phyloP scores from a whole-genome alignment of 2,113 vertebrate genomes.

The Seriola aureovittata region DNA sequence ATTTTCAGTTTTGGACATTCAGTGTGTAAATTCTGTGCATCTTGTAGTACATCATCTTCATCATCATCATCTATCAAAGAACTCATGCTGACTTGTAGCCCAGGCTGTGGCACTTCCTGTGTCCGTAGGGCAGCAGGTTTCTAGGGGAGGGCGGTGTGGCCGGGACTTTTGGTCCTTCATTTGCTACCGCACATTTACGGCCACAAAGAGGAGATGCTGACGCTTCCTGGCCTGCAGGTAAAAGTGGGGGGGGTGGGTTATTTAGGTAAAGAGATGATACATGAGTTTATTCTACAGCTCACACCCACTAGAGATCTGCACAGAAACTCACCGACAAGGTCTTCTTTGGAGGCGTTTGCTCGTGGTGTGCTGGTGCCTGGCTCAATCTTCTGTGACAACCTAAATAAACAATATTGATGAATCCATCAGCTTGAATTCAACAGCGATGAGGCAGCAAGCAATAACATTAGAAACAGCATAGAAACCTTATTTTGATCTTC shows the following conservation, averaged over 20 bases:
- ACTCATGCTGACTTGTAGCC: conserved; percentile 93
- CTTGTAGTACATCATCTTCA: not conserved
- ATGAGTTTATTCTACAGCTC: not conserved
- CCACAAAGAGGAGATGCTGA: conserved; percentile 92
- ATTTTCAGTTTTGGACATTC: not conserved
- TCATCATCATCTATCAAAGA: not conserved
- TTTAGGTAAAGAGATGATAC: not conserved
- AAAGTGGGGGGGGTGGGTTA: not conserved
- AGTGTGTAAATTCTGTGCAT: not conserved
- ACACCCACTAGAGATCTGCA: not conserved
- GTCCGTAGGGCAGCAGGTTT: conserved; percentile 93
- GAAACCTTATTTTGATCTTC: not conserved
- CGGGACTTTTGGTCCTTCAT: conserved; percentile 89
- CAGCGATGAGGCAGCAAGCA: not conserved
- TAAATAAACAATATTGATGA: conserved; percentile 68
- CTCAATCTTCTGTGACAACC: conserved; percentile 98
- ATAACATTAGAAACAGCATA: not conserved
- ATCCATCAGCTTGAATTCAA: not conserved
- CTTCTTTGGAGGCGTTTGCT: conserved; percentile 93
- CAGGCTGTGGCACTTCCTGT: conserved; percentile 98
- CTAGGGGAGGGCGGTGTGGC: conserved; percentile 94
- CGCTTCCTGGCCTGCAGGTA: conserved; percentile 88
- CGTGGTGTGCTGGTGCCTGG: conserved; percentile 96
- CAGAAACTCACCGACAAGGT: conserved; percentile 88
- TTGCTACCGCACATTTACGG: conserved; percentile 85